Conservation (phyloP, 2,797 vertebrate genomes). For the Rhynchotus rufescens region DNA sequence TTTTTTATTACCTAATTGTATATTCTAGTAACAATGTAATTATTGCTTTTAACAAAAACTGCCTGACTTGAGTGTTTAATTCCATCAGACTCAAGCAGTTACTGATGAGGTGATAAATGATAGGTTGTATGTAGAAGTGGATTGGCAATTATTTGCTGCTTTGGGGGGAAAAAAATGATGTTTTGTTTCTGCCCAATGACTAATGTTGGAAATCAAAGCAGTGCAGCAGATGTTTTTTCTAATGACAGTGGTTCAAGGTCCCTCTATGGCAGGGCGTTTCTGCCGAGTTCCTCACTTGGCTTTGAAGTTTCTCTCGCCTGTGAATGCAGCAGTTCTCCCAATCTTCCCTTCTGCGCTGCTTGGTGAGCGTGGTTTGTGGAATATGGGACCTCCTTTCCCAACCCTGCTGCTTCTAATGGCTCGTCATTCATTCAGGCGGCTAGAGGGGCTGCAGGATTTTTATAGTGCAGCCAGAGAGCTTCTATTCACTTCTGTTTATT, state of each 20-base stretch:
- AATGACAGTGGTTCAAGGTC: slow-evolving; percentile 26
- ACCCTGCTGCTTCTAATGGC: neutral
- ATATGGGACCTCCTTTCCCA: neutral
- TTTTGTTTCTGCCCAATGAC: slow-evolving; percentile 61
- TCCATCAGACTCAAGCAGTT: slow-evolving; percentile 71
- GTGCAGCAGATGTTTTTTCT: slow-evolving; percentile 50
- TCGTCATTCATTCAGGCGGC: neutral
- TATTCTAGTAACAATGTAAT: slow-evolving; percentile 78
- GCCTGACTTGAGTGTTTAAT: slow-evolving; percentile 77
- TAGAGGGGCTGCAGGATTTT: neutral
- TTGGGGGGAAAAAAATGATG: neutral
- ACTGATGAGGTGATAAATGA: slow-evolving; percentile 77
- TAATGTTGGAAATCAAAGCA: slow-evolving; percentile 50
- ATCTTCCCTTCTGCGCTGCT: neutral
- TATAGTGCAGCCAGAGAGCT: neutral
- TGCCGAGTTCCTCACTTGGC: neutral
- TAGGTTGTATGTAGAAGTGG: slow-evolving; percentile 66
- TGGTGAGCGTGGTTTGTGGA: neutral
- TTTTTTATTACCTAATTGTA: slow-evolving; percentile 75
- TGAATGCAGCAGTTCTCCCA: neutral
- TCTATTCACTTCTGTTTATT: slow-evolving; percentile 55
- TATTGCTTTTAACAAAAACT: slow-evolving; percentile 76
- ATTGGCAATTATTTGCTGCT: slow-evolving; percentile 67
- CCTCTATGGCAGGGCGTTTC: neutral
- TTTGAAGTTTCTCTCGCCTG: slow-evolving; percentile 39